Evolutionary conservation across 2,113 vertebrate species (phyloP).

Genomic region (Gambusia affinis): DNA sequence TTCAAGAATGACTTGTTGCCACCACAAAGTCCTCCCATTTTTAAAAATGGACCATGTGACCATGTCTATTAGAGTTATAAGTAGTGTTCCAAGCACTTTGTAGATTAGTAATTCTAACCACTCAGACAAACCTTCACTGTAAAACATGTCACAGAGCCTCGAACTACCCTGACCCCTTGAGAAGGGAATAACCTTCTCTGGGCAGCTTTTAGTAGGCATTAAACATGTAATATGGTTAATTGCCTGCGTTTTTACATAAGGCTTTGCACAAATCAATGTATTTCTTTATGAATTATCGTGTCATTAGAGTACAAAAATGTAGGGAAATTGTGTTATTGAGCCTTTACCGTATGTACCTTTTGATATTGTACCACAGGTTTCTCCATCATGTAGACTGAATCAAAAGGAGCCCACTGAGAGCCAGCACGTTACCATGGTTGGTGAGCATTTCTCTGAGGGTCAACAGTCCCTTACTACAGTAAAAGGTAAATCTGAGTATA

Average conservation of each 20-base stretch:
- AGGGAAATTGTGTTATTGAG: conserved; percentile 27
- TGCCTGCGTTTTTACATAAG: not conserved
- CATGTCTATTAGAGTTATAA: too few species aligned
- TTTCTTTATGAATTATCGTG: conserved; percentile 20
- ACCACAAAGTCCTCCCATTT: too few species aligned
- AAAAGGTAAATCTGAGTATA: conserved; percentile 41
- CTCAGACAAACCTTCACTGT: not conserved
- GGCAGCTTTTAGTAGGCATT: not conserved
- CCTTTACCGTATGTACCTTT: conserved; percentile 9
- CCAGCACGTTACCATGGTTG: conserved; percentile 23
- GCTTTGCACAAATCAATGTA: not conserved
- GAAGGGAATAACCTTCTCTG: not conserved
- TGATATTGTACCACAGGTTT: conserved; percentile 42
- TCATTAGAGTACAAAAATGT: conserved; percentile 4
- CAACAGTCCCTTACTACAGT: conserved; percentile 23
- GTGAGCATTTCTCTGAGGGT: conserved; percentile 28
- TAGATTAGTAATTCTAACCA: too few species aligned
- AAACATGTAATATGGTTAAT: not conserved
- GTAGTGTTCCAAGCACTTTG: too few species aligned
- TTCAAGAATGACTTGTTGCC: too few species aligned
- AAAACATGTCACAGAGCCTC: not conserved
- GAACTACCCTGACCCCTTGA: not conserved
- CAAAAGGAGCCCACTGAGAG: conserved; percentile 29
- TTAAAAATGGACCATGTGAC: too few species aligned
- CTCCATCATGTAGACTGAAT: conserved; percentile 20